Conservation (phyloP, 2,113 vertebrate species). For the Typhlomys cinereus region DNA sequence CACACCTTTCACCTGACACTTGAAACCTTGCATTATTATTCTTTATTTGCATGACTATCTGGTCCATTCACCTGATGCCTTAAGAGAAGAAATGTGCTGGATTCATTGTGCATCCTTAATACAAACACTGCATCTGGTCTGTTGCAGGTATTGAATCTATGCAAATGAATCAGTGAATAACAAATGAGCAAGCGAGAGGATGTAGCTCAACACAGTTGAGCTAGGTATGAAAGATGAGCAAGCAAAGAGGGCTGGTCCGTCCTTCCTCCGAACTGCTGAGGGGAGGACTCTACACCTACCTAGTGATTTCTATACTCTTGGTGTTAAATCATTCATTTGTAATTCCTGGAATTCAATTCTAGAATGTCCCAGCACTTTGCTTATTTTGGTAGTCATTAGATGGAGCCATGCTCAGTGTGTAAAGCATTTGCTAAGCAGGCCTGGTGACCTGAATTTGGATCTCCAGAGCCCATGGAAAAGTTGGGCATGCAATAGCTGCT, state of each 20-base stretch:
- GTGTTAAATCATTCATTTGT: background rate
- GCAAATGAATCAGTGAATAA: background rate
- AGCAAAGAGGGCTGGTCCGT: background rate
- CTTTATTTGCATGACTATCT: background rate
- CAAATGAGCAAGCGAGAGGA: background rate
- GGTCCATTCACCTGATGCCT: background rate
- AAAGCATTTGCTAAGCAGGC: too few species aligned
- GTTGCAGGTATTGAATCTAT: background rate
- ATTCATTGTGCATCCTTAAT: background rate
- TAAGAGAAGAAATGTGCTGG: background rate
- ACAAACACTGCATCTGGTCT: background rate
- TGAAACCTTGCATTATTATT: background rate
- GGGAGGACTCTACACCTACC: background rate
- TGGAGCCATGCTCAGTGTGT: too few species aligned
- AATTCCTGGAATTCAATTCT: background rate
- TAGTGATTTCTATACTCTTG: background rate
- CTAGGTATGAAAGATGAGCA: background rate
- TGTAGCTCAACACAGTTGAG: background rate
- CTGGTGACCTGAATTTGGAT: too few species aligned
- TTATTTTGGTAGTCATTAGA: background rate
- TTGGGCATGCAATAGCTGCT: too few species aligned
- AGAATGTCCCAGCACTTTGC: background rate
- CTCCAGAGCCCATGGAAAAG: too few species aligned
- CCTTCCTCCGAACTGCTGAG: background rate
- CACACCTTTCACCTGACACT: background rate